phyloP scores from a whole-genome alignment of 1,140 invertebrate species.

The Tetramorium alpestre region DNA sequence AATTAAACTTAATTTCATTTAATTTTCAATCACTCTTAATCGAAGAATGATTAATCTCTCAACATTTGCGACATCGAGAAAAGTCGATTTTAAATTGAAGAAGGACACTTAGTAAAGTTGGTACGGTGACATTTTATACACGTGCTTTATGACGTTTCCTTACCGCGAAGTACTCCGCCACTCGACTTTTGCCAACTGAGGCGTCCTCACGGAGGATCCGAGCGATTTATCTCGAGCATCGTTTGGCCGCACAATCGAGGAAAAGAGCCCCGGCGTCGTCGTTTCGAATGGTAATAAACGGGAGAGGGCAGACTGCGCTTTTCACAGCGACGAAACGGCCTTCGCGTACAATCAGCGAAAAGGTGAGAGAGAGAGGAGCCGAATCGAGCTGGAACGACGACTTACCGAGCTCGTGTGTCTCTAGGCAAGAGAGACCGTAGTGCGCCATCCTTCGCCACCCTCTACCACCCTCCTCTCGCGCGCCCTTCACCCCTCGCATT shows the following conservation, averaged over 20 bases:
- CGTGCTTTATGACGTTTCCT: conserved; percentile 50
- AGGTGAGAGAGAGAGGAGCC: conserved; percentile 5
- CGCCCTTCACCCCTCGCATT: not conserved
- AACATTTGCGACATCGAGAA: not conserved
- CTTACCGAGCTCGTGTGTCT: conserved; percentile 54
- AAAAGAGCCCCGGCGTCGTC: conserved; percentile 60
- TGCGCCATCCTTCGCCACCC: conserved; percentile 7
- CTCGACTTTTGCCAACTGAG: conserved; percentile 29
- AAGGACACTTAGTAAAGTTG: conserved; percentile 1
- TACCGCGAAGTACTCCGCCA: conserved; percentile 45
- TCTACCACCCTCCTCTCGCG: not conserved
- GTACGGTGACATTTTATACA: conserved; percentile 3
- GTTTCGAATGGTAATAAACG: conserved; percentile 68
- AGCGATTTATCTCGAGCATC: conserved; percentile 66
- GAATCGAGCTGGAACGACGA: conserved; percentile 62
- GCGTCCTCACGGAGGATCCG: conserved; percentile 45
- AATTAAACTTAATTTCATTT: not conserved
- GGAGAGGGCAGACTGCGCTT: conserved; percentile 53
- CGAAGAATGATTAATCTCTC: not conserved
- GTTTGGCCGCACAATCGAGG: conserved; percentile 55
- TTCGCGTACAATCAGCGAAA: conserved; percentile 56
- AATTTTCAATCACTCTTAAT: not conserved
- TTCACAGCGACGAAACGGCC: conserved; percentile 55
- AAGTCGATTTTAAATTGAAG: not conserved
- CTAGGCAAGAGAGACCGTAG: conserved; percentile 20